Base-by-base conservation (phyloP, 2,888 invertebrate species). In the Mellilla xanthometata region DNA sequence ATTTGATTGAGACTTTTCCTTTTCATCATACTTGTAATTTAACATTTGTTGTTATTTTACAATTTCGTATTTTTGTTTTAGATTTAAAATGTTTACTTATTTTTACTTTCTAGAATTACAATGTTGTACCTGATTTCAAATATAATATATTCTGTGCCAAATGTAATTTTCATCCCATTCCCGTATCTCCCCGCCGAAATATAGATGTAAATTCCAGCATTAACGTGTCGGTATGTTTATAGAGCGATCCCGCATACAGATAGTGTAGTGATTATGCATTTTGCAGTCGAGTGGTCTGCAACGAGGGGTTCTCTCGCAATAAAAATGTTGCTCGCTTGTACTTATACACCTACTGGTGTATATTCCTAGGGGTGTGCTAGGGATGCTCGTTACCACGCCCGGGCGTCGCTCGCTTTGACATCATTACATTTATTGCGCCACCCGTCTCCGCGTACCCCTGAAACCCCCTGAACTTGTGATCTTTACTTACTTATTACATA, bases 211-310 rank as follows among this genome's bases (percentile, higher is more conserved):
- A 52, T 43, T 42, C 19, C 44, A 47, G 44, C 41, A 47, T 42
- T 38, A 42, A 41, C 39, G 38, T 52, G 38, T 46, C 65, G 65
- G 69, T 72, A 66, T 80, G 77, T 82, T 76, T 72, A 76, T 65
- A 72, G 71, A 80, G 74, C 73, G 79, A 76, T 77, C 64, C 68
- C 56, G 59, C 64, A 74, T 74, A 74, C 26, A 58, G 54, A 53
- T 55, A 55, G 49, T 72, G 71, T 75, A 72, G 76, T 82, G 81
- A 84, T 86, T 82, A 81, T 81, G 67, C 78, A 64, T 69, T 82
- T 82, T 74, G 74, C 76, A 81, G 78, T 78, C 66, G 82, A 84
- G 80, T 77, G 77, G 77, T 68, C 72, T 46, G 52, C 63, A 60
- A 60, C 58, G 60, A 68, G 76, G 80, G 73, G 74, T 69, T 68